phyloP scores from a whole-genome alignment of 2,797 vertebrate species.

The Bryconaethiops microstoma region DNA sequence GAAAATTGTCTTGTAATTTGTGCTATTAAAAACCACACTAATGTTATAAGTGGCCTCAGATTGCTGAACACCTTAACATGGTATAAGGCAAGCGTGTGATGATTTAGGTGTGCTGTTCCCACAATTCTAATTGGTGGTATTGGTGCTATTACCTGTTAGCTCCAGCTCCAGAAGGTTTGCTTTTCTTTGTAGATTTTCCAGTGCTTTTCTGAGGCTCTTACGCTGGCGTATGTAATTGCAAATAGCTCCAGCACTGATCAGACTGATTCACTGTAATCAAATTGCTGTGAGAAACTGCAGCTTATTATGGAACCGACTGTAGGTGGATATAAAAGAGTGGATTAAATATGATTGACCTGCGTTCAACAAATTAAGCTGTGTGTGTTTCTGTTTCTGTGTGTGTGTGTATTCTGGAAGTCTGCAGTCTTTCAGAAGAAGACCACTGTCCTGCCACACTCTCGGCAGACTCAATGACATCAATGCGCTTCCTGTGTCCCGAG shows the following conservation, averaged over 20 bases:
- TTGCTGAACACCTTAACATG: no score
- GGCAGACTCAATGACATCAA: slow-evolving; percentile 56
- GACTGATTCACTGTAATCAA: slow-evolving; percentile 33
- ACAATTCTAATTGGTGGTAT: not conserved
- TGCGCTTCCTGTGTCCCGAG: slow-evolving; percentile 50
- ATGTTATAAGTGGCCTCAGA: no score
- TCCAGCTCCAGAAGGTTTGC: not conserved
- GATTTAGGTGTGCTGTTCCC: not conserved
- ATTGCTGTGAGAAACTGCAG: slow-evolving; percentile 23
- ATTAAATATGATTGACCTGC: slow-evolving; percentile 6
- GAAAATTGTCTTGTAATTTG: no score
- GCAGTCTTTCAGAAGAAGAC: slow-evolving; percentile 33
- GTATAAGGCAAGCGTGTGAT: no score
- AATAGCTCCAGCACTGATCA: slow-evolving; percentile 33
- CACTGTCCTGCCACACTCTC: slow-evolving; percentile 15
- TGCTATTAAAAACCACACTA: no score
- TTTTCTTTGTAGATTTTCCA: not conserved
- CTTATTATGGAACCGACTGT: slow-evolving; percentile 18
- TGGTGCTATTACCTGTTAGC: not conserved
- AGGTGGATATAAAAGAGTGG: slow-evolving; percentile 26
- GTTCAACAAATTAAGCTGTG: slow-evolving; percentile 5
- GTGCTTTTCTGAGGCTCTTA: not conserved
- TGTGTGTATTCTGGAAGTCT: slow-evolving; percentile 5
- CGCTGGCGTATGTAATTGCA: slow-evolving; percentile 14
- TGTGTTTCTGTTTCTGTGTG: slow-evolving; percentile 20